These are phyloP conservation scores for Formica selysi DNA, from an alignment of 1,140 invertebrate species.

Conservation along the genomic window DNA sequence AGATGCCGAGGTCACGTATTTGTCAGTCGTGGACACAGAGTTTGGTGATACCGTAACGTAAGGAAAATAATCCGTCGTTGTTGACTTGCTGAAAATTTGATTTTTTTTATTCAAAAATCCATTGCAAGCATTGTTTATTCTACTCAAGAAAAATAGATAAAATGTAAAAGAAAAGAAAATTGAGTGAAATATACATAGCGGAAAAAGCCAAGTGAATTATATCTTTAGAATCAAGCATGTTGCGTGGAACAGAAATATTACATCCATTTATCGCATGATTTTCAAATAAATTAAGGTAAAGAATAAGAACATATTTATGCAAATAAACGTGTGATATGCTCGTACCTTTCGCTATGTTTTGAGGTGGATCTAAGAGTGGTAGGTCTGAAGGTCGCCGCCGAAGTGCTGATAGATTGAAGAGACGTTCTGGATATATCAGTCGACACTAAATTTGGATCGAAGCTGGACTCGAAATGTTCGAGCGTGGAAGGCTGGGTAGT, in stretches of 20 bases:
- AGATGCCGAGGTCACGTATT: constrained; percentile 84
- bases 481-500: constrained; percentile 39
- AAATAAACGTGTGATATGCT: background rate
- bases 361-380: constrained; percentile 74
- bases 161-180: background rate
- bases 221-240: background rate
- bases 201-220: background rate
- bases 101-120: background rate
- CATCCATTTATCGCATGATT: background rate
- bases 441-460: constrained; percentile 52
- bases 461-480: constrained; percentile 49
- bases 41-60: constrained; percentile 83
- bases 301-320: background rate
- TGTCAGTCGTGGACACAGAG: constrained; percentile 81
- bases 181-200: background rate
- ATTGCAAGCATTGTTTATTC: background rate
- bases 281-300: background rate
- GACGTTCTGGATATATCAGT: constrained; percentile 1
- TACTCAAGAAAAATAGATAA: background rate
- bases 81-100: constrained; percentile 50
- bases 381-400: constrained; percentile 76
- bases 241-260: background rate
- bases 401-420: constrained; percentile 10
- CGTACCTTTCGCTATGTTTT: constrained; percentile 67
- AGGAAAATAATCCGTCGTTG: constrained; percentile 73